Percentiles rank a stretch among this genome's conserved stretches.
phyloP scores from a whole-genome alignment of 2,888 invertebrate species.

The Sepioteuthis lessoniana region DNA sequence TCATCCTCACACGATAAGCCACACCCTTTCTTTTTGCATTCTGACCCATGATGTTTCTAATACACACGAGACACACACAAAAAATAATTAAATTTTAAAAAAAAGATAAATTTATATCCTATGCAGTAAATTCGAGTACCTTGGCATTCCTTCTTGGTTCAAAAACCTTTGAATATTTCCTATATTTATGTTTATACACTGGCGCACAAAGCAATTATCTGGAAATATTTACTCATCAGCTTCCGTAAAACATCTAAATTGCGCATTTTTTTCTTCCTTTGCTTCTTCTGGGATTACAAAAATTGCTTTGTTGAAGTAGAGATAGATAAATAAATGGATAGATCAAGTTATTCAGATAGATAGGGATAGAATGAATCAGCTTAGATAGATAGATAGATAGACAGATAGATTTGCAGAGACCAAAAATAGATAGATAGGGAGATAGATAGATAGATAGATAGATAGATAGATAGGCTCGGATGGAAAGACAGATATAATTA shows the following conservation, averaged over 20 bases:
- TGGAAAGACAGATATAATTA: too few relatives aligned
- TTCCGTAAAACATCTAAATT: not conserved
- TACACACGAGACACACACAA: not conserved
- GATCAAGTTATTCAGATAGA: too few relatives aligned
- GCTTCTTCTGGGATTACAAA: not conserved
- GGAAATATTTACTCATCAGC: not conserved
- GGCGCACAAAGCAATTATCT: not conserved
- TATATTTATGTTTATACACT: not conserved
- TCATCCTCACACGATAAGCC: too few relatives aligned
- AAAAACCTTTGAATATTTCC: not conserved
- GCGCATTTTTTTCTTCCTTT: too few relatives aligned
- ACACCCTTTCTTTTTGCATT: too few relatives aligned
- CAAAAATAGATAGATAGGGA: not conserved
- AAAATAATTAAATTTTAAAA: not conserved
- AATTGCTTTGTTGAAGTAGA: not conserved
- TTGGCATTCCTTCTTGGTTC: not conserved
- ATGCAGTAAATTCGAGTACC: not conserved
- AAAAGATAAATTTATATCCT: not conserved
- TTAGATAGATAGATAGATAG: too few relatives aligned
- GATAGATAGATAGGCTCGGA: too few relatives aligned
- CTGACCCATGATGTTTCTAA: not conserved
- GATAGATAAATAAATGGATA: too few relatives aligned
- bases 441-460: not conserved
- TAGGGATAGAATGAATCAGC: too few relatives aligned
- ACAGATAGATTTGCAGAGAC: too few relatives aligned